Evolutionary conservation across 1,140 invertebrate genomes (phyloP).

Genomic region (Cheumatopsyche charites): DNA sequence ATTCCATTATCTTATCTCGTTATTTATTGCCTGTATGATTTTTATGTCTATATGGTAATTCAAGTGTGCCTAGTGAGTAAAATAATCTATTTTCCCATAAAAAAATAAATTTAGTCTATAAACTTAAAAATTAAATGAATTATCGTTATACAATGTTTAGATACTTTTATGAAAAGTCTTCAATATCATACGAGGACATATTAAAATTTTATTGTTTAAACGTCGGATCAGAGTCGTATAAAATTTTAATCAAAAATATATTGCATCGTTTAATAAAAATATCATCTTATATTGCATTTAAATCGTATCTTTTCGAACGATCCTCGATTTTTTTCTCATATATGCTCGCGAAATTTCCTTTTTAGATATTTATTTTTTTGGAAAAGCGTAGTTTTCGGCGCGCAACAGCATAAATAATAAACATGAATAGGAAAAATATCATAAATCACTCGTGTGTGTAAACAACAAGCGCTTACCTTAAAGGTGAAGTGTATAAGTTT

Average conservation of each 20-base stretch:
- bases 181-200: too few species aligned
- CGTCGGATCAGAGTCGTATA: too few species aligned
- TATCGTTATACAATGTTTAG: too few species aligned
- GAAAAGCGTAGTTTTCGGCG: background rate
- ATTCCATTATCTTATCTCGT: constrained; percentile 40
- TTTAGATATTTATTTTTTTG: background rate
- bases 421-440: constrained; percentile 37
- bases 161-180: too few species aligned
- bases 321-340: too few species aligned
- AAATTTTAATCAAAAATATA: too few species aligned
- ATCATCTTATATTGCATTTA: background rate
- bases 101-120: too few species aligned
- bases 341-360: background rate
- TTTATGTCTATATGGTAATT: constrained; percentile 33
- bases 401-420: constrained; percentile 35
- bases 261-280: too few species aligned
- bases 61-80: too few species aligned
- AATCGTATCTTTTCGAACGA: background rate
- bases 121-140: too few species aligned
- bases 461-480: constrained; percentile 33
- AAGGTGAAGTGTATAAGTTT: constrained; percentile 13
- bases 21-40: constrained; percentile 31
- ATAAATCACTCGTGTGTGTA: constrained; percentile 39
- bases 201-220: too few species aligned
- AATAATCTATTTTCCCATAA: too few species aligned